phyloP scores from a whole-genome alignment of 2,113 vertebrate genomes.

The Meriones unguiculatus region DNA sequence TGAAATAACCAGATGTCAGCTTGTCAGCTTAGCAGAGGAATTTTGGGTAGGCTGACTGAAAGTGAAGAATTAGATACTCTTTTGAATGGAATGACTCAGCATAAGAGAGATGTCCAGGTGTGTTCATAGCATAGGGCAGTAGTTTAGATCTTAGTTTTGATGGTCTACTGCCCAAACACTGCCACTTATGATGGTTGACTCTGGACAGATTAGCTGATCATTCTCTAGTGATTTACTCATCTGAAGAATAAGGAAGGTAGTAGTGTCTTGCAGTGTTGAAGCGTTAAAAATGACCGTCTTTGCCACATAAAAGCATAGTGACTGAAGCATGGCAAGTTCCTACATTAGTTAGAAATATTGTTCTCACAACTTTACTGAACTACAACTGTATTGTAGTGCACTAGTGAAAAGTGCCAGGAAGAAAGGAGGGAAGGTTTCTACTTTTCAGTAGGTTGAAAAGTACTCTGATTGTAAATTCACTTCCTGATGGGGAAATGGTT shows the following conservation, averaged over 20 bases:
- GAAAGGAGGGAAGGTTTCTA: background rate
- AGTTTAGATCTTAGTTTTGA: background rate
- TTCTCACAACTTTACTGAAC: constrained; percentile 21
- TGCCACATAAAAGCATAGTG: background rate
- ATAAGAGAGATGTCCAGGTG: background rate
- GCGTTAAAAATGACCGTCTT: constrained; percentile 23
- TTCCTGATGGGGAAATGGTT: constrained; percentile 43
- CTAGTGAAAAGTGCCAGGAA: constrained; percentile 34
- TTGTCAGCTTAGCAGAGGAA: background rate
- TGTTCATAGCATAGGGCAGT: background rate
- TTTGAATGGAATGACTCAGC: constrained; percentile 14
- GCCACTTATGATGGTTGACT: background rate
- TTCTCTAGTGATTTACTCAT: background rate
- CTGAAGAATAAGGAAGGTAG: background rate
- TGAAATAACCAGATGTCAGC: background rate
- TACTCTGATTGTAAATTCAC: background rate
- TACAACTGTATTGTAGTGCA: background rate
- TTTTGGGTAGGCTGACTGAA: constrained; percentile 26
- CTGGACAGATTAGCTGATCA: background rate
- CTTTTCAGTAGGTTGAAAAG: constrained; percentile 3
- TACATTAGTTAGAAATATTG: constrained; percentile 24
- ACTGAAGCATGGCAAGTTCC: background rate
- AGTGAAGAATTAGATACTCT: constrained; percentile 34
- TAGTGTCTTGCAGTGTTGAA: background rate
- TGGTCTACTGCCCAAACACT: background rate